Conservation (phyloP, 2,797 vertebrate genomes). For the Pampus argenteus region DNA sequence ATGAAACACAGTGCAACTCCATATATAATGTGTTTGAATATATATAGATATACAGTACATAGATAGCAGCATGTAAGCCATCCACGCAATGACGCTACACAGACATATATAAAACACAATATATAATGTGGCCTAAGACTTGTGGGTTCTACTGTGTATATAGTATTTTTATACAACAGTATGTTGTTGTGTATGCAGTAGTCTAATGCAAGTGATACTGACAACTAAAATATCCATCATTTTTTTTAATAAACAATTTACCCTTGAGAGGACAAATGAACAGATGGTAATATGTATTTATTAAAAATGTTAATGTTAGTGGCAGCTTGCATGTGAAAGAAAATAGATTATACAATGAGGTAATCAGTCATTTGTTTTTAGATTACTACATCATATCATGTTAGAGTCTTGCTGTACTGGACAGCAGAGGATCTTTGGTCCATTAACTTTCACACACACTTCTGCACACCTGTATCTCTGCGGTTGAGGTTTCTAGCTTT, state of each 20-base stretch:
- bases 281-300: not conserved
- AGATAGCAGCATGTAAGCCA: no score
- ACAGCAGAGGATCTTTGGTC: constrained; percentile 2
- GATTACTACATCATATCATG: not conserved
- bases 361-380: not conserved
- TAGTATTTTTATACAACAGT: no score
- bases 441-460: constrained; percentile 7
- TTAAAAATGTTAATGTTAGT: not conserved
- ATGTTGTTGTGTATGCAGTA: no score
- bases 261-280: not conserved
- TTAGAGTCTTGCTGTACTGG: not conserved
- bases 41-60: no score
- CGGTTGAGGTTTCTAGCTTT: constrained; percentile 70
- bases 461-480: constrained; percentile 73
- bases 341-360: not conserved
- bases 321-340: not conserved
- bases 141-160: no score
- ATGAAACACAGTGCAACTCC: not conserved
- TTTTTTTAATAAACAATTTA: not conserved
- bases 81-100: no score
- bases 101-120: no score
- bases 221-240: not conserved
- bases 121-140: no score
- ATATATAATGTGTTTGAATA: no score
- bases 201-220: no score